Evolutionary conservation across 2,888 invertebrate species (phyloP), one percentile per base, ranked within the genome.

Genomic region (Cetonia aurata): DNA sequence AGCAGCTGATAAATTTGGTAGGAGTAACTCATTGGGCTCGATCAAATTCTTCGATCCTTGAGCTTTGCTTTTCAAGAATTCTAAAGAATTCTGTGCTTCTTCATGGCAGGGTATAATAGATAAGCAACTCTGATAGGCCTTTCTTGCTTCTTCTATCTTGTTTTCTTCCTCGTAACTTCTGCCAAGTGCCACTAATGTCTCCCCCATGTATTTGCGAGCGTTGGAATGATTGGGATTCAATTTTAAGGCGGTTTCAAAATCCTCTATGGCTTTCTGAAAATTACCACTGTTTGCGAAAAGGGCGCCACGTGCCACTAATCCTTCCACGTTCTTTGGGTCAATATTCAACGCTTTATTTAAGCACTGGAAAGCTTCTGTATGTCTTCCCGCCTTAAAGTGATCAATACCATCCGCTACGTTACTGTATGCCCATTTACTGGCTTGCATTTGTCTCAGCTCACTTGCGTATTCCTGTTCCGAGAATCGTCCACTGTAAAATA

Each of bases 351-450:
- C 98, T 84, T 95, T 96, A 84, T 96, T 96, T 52, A 96, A 88
- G 81, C 96, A 96, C 83, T 96, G 96, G 86, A 97, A 95, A 44
- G 98, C 98, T 87, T 98, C 98, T 0, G 95, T 92, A 84, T 96
- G 96, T 78, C 94, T 90, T 53, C 96, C 96, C 55, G 93, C 92
- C 86, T 98, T 98, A 86, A 97, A 97, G 86, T 95, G 94, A 81
- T 94, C 93, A 79, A 98, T 96, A 25, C 98, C 98, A 84, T 96
- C 95, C n/a, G 96, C 95, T 25, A 98, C 97, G 81, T 87, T 88
- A 83, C 94, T 91, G 85, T 96, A 95, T 0, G 96, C 96, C 95
- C 96, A 96, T 84, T 95, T 95, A 83, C 94, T 93, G 57, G 96
- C 96, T 86, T 98, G 97, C 19, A 92, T 90, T 85, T 95, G 95